Conservation (phyloP, 2,113 vertebrate species). For the Sitta europaea region DNA sequence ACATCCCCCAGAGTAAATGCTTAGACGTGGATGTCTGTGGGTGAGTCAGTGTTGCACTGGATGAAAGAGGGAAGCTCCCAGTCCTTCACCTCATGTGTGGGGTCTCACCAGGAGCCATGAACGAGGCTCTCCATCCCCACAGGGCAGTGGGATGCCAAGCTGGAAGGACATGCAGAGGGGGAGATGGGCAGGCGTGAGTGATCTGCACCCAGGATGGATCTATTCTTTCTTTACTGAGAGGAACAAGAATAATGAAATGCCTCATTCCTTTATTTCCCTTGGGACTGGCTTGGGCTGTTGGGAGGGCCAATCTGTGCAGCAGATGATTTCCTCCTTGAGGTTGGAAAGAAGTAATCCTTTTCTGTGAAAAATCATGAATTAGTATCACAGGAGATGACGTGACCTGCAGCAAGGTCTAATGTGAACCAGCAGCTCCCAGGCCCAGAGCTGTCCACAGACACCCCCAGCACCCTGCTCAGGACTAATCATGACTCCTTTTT, state of each 20-base stretch:
- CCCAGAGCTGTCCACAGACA: background rate
- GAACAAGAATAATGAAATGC: background rate
- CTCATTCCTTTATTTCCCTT: background rate
- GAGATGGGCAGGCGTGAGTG: fast-evolving
- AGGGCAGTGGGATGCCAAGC: background rate
- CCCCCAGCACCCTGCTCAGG: too few relatives aligned
- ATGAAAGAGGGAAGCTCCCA: background rate
- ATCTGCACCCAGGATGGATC: background rate
- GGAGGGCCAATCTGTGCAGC: background rate
- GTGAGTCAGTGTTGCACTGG: background rate
- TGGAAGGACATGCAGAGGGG: fast-evolving
- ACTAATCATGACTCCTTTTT: background rate
- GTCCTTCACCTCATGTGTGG: fast-evolving
- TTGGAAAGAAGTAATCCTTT: background rate
- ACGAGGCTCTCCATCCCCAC: background rate
- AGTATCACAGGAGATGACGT: background rate
- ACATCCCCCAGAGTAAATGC: background rate
- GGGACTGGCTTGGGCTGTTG: background rate
- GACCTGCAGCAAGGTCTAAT: background rate
- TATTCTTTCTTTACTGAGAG: background rate
- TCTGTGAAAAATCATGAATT: background rate
- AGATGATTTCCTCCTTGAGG: background rate
- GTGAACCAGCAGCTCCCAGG: background rate
- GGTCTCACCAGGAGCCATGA: background rate
- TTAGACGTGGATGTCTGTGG: background rate